A percentile compares a stretch with the other conserved stretches of the same genome.
These are phyloP conservation scores for Microctonus aethiopoides DNA, from an alignment of 2,888 invertebrate species.

Conservation along the genomic window DNA sequence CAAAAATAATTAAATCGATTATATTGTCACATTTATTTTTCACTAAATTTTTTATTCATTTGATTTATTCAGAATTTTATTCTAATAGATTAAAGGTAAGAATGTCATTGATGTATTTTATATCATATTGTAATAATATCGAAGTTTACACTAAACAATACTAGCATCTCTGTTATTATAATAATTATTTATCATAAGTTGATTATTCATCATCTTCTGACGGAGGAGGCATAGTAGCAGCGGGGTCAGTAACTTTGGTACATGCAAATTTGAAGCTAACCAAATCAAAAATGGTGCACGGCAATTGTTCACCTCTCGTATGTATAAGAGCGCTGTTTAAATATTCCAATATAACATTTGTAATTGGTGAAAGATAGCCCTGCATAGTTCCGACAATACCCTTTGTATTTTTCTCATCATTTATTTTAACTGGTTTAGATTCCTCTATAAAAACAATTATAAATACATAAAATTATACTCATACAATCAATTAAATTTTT, in stretches of 20 bases:
- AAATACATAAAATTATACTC: not conserved
- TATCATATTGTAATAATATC: not conserved
- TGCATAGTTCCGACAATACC: conserved; percentile 40
- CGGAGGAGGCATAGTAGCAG: no score
- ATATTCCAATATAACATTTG: conserved; percentile 19
- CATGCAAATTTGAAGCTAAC: conserved; percentile 38
- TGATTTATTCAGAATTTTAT: not conserved
- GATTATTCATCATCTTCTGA: no score
- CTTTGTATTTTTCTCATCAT: conserved; percentile 11
- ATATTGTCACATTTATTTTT: no score
- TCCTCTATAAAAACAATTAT: not conserved
- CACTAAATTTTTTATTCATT: no score
- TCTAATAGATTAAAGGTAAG: conserved; percentile 6
- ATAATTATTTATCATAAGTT: not conserved
- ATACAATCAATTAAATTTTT: not conserved
- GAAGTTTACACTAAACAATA: not conserved
- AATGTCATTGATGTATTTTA: conserved; percentile 33
- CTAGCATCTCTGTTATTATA: not conserved
- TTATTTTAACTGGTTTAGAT: not conserved
- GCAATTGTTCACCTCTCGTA: conserved; percentile 31
- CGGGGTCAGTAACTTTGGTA: conserved; percentile 22
- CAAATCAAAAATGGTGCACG: conserved; percentile 45
- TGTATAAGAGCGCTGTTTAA: conserved; percentile 39
- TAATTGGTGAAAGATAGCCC: no score
- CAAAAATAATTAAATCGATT: no score